Evolutionary conservation across 2,113 vertebrate species (phyloP).

Genomic region (Saguinus midas): DNA sequence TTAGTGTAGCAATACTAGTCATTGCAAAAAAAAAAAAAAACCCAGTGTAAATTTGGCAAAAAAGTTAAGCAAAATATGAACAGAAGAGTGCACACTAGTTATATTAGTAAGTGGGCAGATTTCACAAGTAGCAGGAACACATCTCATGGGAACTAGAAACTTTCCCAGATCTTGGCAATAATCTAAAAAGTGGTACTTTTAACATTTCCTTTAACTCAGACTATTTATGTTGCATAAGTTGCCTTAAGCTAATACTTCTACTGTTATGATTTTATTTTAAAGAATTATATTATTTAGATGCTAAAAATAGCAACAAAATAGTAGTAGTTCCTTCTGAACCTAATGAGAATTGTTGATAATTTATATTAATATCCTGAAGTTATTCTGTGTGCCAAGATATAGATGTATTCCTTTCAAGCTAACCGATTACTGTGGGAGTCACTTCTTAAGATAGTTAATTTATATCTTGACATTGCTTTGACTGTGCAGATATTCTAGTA

Average conservation of each 20-base stretch:
- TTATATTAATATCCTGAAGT: constrained; percentile 23
- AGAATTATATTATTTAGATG: constrained; percentile 30
- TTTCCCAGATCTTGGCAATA: background rate
- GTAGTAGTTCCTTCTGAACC: background rate
- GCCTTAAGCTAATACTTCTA: background rate
- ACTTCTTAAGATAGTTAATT: constrained; percentile 52
- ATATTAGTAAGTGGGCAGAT: background rate
- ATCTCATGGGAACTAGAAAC: background rate
- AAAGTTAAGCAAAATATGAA: background rate
- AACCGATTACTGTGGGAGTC: background rate
- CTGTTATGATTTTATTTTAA: constrained; percentile 23
- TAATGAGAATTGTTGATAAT: background rate
- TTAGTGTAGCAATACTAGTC: background rate
- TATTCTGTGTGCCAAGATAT: constrained; percentile 1
- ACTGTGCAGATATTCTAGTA: constrained; percentile 9
- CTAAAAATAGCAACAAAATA: constrained; percentile 37
- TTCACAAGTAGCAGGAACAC: background rate
- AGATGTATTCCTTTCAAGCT: background rate
- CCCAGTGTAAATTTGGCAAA: background rate
- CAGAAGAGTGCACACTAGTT: background rate
- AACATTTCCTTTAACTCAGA: background rate
- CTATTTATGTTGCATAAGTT: background rate
- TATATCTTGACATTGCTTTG: constrained; percentile 33
- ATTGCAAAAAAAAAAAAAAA: background rate
- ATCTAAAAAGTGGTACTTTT: background rate